Base-by-base conservation (phyloP, 1,140 invertebrate species). In the Oryzaephilus surinamensis region DNA sequence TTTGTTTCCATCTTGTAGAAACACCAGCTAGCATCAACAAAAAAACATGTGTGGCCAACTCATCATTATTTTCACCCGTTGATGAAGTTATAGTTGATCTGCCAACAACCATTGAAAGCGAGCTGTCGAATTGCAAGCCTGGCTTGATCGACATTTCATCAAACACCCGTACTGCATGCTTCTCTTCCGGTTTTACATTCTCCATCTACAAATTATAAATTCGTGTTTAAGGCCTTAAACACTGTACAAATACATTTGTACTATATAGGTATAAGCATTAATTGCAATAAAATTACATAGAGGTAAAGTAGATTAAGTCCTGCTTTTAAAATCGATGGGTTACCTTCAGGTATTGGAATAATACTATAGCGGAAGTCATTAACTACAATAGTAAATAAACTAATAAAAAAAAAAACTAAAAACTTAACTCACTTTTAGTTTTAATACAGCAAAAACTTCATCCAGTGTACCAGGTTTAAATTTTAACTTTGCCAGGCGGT, bases 131-230 rank as follows among this genome's bases (percentile, higher is more conserved):
- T 27, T 43, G 28, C 10, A 42, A 29, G 5, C 20, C 32, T 8
- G 24, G 32, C 30, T 42, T 33, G n/a, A 42, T 27, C 7, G 32
- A 32, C 27, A 42, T 42, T 42, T 36, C 40, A 30, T 42, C 27
- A 10, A 36, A 19, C 21, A 42, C 8, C 20, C 36, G 11, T n/a
- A 15, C 23, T 17, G 40, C 32, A 23, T 43, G 35, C 15, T 14
- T 37, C n/a, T 43, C 34, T 24, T 38, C 11, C 5, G 21, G 13
- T 15, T 38, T 19, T 28, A 38, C 5, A 15, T 24, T 38, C 17
- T 14, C 11, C 12, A 38, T 17, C 35, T 38, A 11, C 11, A 24
- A 1, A 11, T 3, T 11, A 16, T 28, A 38, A n/a, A n/a, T n/a
- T n/a, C n/a, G n/a, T n/a, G n/a, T n/a, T n/a, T n/a, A n/a, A n/a